Percentiles rank a stretch among this genome's conserved stretches.
phyloP scores from a whole-genome alignment of 2,888 invertebrate genomes.

The Zonitis immaculata region DNA sequence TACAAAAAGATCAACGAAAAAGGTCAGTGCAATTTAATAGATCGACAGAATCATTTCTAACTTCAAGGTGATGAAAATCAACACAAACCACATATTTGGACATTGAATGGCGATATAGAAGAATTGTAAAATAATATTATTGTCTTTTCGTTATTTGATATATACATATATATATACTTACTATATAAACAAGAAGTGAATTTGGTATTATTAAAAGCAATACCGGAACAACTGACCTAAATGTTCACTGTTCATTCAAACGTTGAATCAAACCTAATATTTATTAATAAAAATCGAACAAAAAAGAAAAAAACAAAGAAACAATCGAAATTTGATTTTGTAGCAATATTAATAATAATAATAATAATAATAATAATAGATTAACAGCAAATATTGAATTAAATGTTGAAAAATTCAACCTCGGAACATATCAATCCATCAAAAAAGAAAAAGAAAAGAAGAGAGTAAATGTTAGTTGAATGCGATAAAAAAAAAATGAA shows the following conservation, averaged over 20 bases:
- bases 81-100: too few species aligned
- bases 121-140: neutral
- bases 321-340: too few species aligned
- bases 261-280: neutral
- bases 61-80: too few species aligned
- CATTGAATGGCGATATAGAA: too few species aligned
- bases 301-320: neutral
- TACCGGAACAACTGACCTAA: slow-evolving; percentile 19
- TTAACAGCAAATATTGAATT: neutral
- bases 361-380: neutral
- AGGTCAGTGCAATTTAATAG: neutral
- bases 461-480: neutral
- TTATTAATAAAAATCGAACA: neutral
- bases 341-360: neutral
- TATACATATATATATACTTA: too few species aligned
- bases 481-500: neutral
- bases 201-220: slow-evolving; percentile 3
- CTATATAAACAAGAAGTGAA: neutral
- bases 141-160: neutral
- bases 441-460: too few species aligned
- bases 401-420: neutral
- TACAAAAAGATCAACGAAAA: too few species aligned
- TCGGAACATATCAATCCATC: neutral
- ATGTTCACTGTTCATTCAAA: slow-evolving; percentile 18
- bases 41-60: neutral